A percentile compares a stretch with the other conserved stretches of the same genome.
Evolutionary conservation across 2,113 vertebrate species (phyloP).

Genomic region (Dromiciops gliroides): DNA sequence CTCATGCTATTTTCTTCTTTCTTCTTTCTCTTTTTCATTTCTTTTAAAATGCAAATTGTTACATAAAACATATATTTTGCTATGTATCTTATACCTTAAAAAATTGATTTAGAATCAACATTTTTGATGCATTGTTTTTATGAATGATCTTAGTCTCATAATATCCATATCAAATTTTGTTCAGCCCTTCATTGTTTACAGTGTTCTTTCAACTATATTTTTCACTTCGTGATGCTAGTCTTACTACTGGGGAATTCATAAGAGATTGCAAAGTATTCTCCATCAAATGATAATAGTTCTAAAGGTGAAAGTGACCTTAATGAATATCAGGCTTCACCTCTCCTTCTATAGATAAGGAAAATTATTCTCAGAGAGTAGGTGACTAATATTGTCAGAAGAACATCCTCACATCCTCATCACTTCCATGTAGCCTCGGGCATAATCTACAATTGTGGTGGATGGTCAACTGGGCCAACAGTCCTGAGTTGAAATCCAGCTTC

Average conservation of each 20-base stretch:
- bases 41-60: background rate
- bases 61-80: background rate
- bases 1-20: background rate
- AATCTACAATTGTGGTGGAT: no score
- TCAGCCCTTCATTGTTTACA: background rate
- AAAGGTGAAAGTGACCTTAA: no score
- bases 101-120: background rate
- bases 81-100: background rate
- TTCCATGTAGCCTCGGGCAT: no score
- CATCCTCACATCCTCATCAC: no score
- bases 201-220: background rate
- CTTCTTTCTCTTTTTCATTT: background rate
- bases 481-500: no score
- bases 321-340: no score
- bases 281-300: background rate
- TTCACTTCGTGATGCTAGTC: background rate
- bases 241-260: background rate
- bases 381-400: no score
- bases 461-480: no score
- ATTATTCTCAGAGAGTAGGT: no score
- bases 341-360: no score
- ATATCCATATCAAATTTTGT: background rate
- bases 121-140: background rate
- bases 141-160: background rate
- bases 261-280: background rate